Evolutionary conservation across 2,113 vertebrate species (phyloP).

Genomic region (Grantiella picta): DNA sequence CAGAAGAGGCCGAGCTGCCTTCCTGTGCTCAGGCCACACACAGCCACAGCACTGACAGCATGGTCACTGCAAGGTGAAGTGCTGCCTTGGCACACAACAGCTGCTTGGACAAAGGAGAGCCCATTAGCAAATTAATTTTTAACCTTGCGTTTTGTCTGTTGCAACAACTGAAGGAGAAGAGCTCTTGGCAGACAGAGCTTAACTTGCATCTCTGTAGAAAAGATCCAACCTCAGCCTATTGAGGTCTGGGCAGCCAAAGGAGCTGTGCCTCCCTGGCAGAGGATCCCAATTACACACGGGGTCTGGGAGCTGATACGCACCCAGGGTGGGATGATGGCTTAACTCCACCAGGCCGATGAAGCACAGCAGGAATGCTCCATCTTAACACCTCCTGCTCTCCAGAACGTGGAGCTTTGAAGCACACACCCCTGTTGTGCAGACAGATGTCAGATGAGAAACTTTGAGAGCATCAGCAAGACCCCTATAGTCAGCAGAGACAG

Average conservation of each 20-base stretch:
- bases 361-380: background rate
- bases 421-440: background rate
- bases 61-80: background rate
- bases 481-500: background rate
- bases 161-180: background rate
- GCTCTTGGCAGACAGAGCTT: background rate
- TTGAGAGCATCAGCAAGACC: background rate
- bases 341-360: background rate
- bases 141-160: background rate
- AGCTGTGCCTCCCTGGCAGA: background rate
- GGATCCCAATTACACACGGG: background rate
- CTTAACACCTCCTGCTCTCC: background rate
- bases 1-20: background rate
- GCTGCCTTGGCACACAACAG: background rate
- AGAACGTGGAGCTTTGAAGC: background rate
- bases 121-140: slow-evolving; percentile 31
- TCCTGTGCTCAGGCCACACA: background rate
- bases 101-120: background rate
- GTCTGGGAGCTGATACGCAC: background rate
- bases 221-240: background rate
- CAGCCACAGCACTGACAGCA: fast-evolving
- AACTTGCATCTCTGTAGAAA: background rate
- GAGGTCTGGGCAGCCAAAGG: fast-evolving
- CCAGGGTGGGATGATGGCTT: background rate
- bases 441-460: background rate